A percentile compares a stretch with the other conserved stretches of the same genome.
phyloP scores from a whole-genome alignment of 92 coral and sea anemone genomes.

The Muricea muricata region DNA sequence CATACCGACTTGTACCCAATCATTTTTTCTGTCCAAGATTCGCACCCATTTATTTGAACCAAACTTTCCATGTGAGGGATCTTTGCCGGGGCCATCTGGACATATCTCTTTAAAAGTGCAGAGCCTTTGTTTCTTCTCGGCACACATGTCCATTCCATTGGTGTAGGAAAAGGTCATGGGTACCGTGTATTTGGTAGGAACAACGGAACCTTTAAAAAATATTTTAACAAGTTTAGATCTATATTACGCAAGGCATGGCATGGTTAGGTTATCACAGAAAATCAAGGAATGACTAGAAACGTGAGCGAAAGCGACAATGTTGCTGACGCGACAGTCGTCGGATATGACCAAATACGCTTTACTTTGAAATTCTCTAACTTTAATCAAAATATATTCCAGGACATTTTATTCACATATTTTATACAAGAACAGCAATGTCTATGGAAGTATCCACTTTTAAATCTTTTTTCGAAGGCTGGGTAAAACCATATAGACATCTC shows the following conservation, averaged over 20 bases:
- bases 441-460: too few relatives aligned
- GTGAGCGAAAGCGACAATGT: too few relatives aligned
- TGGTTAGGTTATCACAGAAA: too few relatives aligned
- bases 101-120: slow-evolving; percentile 1
- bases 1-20: slow-evolving; percentile 21
- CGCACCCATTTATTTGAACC: neutral
- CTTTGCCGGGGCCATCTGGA: neutral
- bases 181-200: neutral
- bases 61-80: neutral
- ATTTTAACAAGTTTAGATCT: neutral
- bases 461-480: too few relatives aligned
- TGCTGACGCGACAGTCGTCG: too few relatives aligned
- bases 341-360: too few relatives aligned
- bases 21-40: neutral
- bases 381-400: too few relatives aligned
- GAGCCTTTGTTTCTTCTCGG: neutral
- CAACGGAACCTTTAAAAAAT: neutral
- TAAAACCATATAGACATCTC: too few relatives aligned
- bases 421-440: too few relatives aligned
- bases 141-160: neutral
- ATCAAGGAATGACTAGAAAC: too few relatives aligned
- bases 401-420: too few relatives aligned
- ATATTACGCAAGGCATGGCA: neutral
- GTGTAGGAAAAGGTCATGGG: neutral
- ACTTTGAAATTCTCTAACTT: too few relatives aligned